These are phyloP conservation scores for Cantharis rufa DNA, from an alignment of 2,888 invertebrate genomes.

Conservation along the genomic window DNA sequence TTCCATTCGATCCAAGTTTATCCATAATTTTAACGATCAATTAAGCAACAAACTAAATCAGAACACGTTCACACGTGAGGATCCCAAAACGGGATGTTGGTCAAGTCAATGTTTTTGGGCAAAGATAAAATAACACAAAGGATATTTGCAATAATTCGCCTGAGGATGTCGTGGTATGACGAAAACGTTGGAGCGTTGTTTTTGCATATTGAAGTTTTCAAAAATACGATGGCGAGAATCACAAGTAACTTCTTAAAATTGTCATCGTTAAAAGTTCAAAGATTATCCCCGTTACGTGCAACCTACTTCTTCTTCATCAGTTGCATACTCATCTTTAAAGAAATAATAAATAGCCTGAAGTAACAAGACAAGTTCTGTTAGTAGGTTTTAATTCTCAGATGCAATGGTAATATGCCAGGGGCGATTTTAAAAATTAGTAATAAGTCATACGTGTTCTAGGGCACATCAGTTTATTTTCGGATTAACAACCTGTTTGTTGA, in stretches of 20 bases:
- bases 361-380: constrained; percentile 17
- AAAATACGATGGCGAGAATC: neutral
- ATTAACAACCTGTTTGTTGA: constrained; percentile 6
- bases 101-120: no score
- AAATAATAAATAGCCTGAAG: constrained; percentile 22
- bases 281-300: constrained; percentile 22
- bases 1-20: neutral
- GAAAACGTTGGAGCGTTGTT: neutral
- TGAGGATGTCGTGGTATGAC: no score
- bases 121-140: no score
- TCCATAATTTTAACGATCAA: neutral
- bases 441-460: constrained; percentile 8
- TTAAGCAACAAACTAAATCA: neutral
- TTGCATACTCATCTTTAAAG: constrained; percentile 25
- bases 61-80: no score
- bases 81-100: no score
- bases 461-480: constrained; percentile 6
- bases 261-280: neutral
- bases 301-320: constrained; percentile 24
- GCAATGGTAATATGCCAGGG: neutral
- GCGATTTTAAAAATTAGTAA: constrained; percentile 1
- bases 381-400: constrained; percentile 2
- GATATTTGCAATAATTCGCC: no score
- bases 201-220: neutral
- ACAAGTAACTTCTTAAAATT: neutral